Evolutionary conservation across 2,797 vertebrate genomes (phyloP).

Genomic region (Florisuga fusca): DNA sequence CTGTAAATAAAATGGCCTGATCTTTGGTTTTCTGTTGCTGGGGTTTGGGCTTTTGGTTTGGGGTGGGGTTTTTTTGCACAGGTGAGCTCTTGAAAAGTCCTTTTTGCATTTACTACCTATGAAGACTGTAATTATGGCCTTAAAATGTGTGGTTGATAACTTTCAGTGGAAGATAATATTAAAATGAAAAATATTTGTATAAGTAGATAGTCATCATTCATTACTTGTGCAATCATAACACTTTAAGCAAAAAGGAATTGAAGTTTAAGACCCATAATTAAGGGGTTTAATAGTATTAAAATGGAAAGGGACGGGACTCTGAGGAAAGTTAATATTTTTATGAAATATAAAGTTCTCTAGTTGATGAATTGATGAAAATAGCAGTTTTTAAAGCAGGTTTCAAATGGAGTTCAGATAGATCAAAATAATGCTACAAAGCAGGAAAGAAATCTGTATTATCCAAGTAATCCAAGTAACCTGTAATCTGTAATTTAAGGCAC

Average conservation of each 20-base stretch:
- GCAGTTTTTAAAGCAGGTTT: neutral
- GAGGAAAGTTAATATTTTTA: neutral
- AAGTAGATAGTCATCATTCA: neutral
- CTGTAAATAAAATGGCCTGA: neutral
- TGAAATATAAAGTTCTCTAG: neutral
- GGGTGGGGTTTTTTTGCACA: neutral
- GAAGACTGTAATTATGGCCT: neutral
- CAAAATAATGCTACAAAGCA: neutral
- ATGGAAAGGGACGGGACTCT: neutral
- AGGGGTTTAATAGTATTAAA: neutral
- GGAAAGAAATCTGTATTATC: neutral
- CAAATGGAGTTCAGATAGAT: neutral
- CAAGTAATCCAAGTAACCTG: neutral
- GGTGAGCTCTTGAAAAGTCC: neutral
- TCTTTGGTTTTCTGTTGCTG: neutral
- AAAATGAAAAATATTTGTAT: neutral
- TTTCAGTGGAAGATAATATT: neutral
- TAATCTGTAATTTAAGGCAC: neutral
- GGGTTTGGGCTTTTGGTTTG: neutral
- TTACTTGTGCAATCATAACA: neutral
- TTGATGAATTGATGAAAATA: neutral
- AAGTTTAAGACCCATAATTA: neutral
- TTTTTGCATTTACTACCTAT: neutral
- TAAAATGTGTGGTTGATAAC: neutral
- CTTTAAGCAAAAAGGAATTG: neutral